phyloP scores from a whole-genome alignment of 2,113 vertebrate species.

The Lutjanus erythropterus region DNA sequence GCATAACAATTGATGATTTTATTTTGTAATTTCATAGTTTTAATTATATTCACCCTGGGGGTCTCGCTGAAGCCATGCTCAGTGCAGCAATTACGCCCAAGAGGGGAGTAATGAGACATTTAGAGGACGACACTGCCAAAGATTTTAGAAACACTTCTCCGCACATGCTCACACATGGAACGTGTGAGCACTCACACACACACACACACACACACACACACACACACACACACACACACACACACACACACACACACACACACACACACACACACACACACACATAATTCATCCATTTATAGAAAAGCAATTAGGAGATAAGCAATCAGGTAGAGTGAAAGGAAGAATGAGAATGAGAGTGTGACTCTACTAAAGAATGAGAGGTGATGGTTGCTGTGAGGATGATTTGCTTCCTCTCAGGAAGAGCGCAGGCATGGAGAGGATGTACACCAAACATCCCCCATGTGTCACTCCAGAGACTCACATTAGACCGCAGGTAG shows the following conservation, averaged over 20 bases:
- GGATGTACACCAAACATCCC: conserved; percentile 33
- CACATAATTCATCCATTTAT: conserved; percentile 59
- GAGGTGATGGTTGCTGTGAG: conserved; percentile 45
- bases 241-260: conserved; percentile 12
- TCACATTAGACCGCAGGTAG: conserved; percentile 25
- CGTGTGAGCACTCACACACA: background rate
- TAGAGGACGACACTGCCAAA: conserved; percentile 62
- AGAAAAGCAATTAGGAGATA: conserved; percentile 76
- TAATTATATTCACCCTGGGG: conserved; percentile 62
- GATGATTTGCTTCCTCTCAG: conserved; percentile 52
- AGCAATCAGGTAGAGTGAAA: conserved; percentile 61
- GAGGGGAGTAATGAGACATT: conserved; percentile 60
- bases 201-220: conserved; percentile 7
- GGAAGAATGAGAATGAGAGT: conserved; percentile 27
- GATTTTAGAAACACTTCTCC: conserved; percentile 40
- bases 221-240: background rate
- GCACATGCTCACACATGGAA: conserved; percentile 3
- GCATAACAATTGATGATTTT: conserved; percentile 55
- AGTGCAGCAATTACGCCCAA: conserved; percentile 49
- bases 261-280: background rate
- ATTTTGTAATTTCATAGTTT: conserved; percentile 59
- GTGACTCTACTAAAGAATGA: conserved; percentile 29
- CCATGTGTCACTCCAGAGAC: conserved; percentile 32
- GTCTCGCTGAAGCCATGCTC: conserved; percentile 22
- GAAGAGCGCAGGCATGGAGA: conserved; percentile 12